Conservation (phyloP, 2,113 vertebrate species). For the Psilopsiagon aurifrons region DNA sequence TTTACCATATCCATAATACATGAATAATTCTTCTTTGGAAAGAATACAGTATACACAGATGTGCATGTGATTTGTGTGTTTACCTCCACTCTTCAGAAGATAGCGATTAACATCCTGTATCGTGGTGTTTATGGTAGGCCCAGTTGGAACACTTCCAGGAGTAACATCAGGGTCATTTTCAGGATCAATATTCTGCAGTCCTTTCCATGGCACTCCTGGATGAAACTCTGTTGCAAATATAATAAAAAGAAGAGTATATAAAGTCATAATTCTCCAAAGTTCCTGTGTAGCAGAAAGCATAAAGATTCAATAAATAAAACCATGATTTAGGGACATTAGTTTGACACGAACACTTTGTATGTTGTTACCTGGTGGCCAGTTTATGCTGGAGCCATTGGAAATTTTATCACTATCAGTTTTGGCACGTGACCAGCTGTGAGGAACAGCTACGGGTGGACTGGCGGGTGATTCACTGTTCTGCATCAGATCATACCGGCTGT, state of each 20-base stretch:
- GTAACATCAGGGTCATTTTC: conserved; percentile 98
- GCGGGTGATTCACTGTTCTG: conserved; percentile 90
- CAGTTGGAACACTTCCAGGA: conserved; percentile 95
- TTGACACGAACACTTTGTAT: background rate
- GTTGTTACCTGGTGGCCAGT: conserved; percentile 94
- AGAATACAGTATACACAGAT: background rate
- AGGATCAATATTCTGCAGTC: conserved; percentile 97
- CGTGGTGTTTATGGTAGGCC: conserved; percentile 97
- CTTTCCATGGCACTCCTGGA: conserved; percentile 98
- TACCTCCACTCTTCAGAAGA: conserved; percentile 96
- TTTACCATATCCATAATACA: background rate
- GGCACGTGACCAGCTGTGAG: conserved; percentile 96
- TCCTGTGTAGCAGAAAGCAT: background rate
- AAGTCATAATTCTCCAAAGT: background rate
- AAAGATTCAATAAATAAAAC: background rate
- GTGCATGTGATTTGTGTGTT: background rate
- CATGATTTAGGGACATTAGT: accelerated
- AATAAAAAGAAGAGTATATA: background rate
- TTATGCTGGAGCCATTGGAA: conserved; percentile 95
- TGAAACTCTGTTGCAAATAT: conserved; percentile 87
- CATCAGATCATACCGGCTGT: conserved; percentile 92
- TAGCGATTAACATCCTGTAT: conserved; percentile 98
- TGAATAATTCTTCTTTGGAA: background rate
- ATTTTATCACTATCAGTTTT: conserved; percentile 94
- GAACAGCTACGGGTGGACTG: conserved; percentile 89